Base-by-base conservation (phyloP, 2,888 invertebrate species). In the Strigamia crassipes region DNA sequence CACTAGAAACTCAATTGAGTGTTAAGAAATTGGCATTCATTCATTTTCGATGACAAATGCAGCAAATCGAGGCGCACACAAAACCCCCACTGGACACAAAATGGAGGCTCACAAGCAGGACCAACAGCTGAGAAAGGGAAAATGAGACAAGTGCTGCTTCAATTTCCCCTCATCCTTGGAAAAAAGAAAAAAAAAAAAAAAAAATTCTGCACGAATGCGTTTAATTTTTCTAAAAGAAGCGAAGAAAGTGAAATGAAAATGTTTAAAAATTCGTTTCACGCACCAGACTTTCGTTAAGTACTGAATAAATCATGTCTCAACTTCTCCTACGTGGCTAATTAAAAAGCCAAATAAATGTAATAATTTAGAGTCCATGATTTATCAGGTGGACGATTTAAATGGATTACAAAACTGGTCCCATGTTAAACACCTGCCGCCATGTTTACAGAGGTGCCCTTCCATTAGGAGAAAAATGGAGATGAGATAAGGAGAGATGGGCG, bases 401-500 rank as follows among this genome's bases (percentile, higher is more conserved):
- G 56, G 56, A 56, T 56, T 56, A 56, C 56, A 56, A 73, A 66
- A 73, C 73, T 73, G 31, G 27, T 73, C 73, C 27, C 56, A 56
- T 56, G 56, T 56, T 73, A 31, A 31, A 27, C 73, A 73, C 73
- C 73, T 73, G 73, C 73, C 31, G 73, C 73, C 73, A 73, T 73
- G 73, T 73, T 73, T 73, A 73, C 73, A 73, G 73, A 31, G 73
- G 27, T 31, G 73, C 27, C 27, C 73, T 31, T 73, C 73, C 73
- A 73, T 73, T 73, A 73, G 73, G 73, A 73, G 31, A 27, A 73
- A 73, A 73, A 73, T 73, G 73, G 73, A 73, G 73, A 73, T 73
- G 73, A 27, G 73, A 73, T 73, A 73, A 73, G 27, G 27, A 73
- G n/a, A 3, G 13, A 73, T 73, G 73, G 73, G 73, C 73, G 73